Evolutionary conservation across 2,888 invertebrate genomes (phyloP).

Genomic region (Lasius platythorax): DNA sequence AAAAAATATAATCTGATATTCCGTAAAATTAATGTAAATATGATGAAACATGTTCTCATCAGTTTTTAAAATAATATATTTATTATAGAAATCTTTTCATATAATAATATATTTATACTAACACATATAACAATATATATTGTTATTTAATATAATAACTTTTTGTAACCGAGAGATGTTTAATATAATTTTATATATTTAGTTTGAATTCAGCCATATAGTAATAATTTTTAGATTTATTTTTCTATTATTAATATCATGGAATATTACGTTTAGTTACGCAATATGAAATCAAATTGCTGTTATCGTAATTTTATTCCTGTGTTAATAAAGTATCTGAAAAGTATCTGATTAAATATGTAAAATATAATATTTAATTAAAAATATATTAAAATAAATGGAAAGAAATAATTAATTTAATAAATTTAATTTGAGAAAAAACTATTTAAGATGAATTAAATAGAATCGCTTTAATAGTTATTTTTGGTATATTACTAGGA

Average conservation of each 20-base stretch:
- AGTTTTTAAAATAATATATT: not conserved
- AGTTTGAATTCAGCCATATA: not conserved
- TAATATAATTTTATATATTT: not conserved
- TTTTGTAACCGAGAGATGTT: not conserved
- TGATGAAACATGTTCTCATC: not conserved
- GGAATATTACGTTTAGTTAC: conserved; percentile 1
- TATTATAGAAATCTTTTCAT: not conserved
- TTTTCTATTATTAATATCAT: not conserved
- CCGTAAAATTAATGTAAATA: not conserved
- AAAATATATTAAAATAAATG: not conserved
- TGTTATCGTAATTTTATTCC: not conserved
- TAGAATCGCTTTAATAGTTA: not conserved
- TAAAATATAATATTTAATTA: not conserved
- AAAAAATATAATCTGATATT: not conserved
- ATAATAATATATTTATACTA: not conserved
- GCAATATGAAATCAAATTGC: not conserved
- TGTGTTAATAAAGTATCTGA: not conserved
- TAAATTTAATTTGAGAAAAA: not conserved
- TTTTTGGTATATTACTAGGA: not conserved
- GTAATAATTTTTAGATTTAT: not conserved
- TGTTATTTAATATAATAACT: not conserved
- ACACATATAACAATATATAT: not conserved
- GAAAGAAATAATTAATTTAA: not conserved
- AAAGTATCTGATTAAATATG: not conserved
- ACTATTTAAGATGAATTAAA: not conserved